Evolutionary conservation across 2,888 invertebrate genomes (phyloP).

Genomic region (Eupithecia dodoneata): DNA sequence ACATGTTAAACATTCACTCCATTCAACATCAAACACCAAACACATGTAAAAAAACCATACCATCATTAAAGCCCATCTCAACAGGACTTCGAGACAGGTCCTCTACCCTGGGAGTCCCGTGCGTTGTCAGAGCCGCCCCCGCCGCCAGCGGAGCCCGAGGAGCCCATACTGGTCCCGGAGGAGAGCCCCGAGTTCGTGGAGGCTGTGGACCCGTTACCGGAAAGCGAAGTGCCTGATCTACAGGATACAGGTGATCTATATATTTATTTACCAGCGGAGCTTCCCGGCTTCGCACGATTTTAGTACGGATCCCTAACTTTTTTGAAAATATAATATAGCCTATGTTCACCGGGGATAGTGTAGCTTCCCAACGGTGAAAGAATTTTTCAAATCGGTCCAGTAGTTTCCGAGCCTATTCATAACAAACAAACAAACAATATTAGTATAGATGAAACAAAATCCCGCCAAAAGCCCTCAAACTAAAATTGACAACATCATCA

Average conservation of each 20-base stretch:
- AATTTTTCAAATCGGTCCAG: too few relatives aligned
- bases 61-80: conserved; percentile 13
- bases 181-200: conserved; percentile 70
- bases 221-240: conserved; percentile 73
- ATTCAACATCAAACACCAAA: background rate
- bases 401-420: too few relatives aligned
- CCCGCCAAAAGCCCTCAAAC: too few relatives aligned
- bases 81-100: conserved; percentile 75
- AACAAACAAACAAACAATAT: too few relatives aligned
- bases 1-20: conserved; percentile 9
- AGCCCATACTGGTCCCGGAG: conserved; percentile 73
- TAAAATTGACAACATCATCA: too few relatives aligned
- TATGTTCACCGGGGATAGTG: too few relatives aligned
- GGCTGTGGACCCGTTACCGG: conserved; percentile 71
- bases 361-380: too few relatives aligned
- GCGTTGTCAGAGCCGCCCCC: conserved; percentile 59
- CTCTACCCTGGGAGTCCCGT: conserved; percentile 72
- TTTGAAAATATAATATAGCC: too few relatives aligned
- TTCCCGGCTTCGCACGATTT: too few relatives aligned
- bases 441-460: too few relatives aligned
- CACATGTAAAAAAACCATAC: conserved; percentile 20
- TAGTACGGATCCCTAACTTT: too few relatives aligned
- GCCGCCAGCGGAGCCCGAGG: conserved; percentile 65
- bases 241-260: conserved; percentile 65
- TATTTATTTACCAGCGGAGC: too few relatives aligned